Evolutionary conservation across 1,140 invertebrate species (phyloP).

Genomic region (Drosophila parabipectinata): DNA sequence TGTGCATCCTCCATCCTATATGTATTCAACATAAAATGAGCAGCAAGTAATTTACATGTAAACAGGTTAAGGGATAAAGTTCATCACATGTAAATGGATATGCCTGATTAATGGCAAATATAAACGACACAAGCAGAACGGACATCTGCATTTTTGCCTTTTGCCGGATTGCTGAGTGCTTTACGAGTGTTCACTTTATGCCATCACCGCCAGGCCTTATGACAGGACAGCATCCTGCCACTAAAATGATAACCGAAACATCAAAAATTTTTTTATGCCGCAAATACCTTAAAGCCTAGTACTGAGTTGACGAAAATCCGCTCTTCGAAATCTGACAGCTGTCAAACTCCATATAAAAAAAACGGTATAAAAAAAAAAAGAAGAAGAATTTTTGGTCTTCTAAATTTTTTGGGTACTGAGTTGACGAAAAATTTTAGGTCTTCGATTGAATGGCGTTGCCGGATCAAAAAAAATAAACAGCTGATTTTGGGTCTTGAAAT

Average conservation of each 20-base stretch:
- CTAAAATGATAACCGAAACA: neutral
- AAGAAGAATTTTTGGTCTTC: too few relatives aligned
- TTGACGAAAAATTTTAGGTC: too few relatives aligned
- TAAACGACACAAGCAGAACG: conserved; percentile 11
- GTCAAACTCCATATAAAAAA: too few relatives aligned
- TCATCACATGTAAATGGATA: conserved; percentile 52
- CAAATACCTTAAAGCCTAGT: neutral
- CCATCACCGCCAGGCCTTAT: neutral
- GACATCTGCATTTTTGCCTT: conserved; percentile 12
- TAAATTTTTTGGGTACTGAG: too few relatives aligned
- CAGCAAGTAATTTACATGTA: conserved; percentile 60
- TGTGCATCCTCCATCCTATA: conserved; percentile 7
- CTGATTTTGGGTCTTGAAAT: too few relatives aligned
- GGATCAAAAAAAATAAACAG: too few relatives aligned
- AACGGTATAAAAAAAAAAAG: too few relatives aligned
- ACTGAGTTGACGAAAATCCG: too few relatives aligned
- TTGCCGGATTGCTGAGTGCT: neutral
- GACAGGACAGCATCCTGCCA: neutral
- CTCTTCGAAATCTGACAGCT: too few relatives aligned
- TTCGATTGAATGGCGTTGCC: too few relatives aligned
- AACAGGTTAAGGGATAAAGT: conserved; percentile 60
- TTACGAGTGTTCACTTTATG: conserved; percentile 1
- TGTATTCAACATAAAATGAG: conserved; percentile 44
- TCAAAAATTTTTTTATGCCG: neutral
- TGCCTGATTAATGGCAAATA: conserved; percentile 51